Evolutionary conservation across 2,113 vertebrate species (phyloP).

Genomic region (Triplophysa siluroides): DNA sequence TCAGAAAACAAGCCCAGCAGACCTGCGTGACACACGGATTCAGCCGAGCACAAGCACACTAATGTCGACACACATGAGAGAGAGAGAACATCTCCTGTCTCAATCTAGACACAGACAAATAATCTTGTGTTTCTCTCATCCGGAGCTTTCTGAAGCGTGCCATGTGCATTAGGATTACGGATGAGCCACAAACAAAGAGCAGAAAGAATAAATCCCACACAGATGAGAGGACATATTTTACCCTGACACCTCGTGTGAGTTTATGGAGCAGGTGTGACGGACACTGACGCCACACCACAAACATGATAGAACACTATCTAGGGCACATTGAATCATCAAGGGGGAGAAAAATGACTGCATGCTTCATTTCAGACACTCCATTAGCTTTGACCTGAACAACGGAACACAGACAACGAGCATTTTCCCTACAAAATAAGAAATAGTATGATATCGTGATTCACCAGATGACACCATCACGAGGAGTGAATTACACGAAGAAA

Average conservation of each 20-base stretch:
- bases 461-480: too few species aligned
- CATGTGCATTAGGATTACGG: constrained; percentile 70
- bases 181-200: constrained; percentile 69
- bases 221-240: constrained; percentile 65
- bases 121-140: constrained; percentile 37
- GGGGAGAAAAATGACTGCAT: not conserved
- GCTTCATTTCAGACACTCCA: constrained; percentile 42
- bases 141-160: constrained; percentile 59
- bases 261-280: constrained; percentile 67
- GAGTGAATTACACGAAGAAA: too few species aligned
- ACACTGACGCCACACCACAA: constrained; percentile 56
- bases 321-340: constrained; percentile 28
- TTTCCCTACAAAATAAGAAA: not conserved
- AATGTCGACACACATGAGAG: constrained; percentile 38
- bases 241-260: constrained; percentile 58
- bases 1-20: not conserved
- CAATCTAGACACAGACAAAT: constrained; percentile 42
- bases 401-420: not conserved
- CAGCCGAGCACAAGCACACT: constrained; percentile 29
- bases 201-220: constrained; percentile 62
- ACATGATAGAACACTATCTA: constrained; percentile 38
- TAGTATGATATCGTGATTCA: not conserved
- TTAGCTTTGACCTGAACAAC: not conserved
- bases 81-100: constrained; percentile 29
- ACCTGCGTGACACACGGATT: not conserved